Conservation (phyloP, 2,113 vertebrate species). For the Seriola aureovittata region DNA sequence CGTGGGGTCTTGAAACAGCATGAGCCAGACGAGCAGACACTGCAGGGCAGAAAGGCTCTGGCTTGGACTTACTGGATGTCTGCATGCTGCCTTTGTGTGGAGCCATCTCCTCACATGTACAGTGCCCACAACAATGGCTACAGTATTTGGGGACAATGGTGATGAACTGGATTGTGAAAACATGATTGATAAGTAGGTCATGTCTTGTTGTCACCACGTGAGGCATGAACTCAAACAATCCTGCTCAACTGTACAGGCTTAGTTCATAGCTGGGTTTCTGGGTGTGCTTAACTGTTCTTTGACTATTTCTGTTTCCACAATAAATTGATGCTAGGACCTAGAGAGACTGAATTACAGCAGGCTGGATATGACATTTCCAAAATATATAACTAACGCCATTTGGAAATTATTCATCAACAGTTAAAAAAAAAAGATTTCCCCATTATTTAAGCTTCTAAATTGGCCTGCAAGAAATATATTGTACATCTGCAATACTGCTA, state of each 20-base stretch:
- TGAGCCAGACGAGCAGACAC: conserved; percentile 32
- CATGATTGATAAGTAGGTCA: conserved; percentile 84
- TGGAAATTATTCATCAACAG: background rate
- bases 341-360: background rate
- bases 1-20: conserved; percentile 28
- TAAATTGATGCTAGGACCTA: background rate
- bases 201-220: conserved; percentile 79
- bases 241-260: conserved; percentile 47
- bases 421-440: background rate
- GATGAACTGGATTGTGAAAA: conserved; percentile 76
- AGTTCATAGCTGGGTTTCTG: conserved; percentile 38
- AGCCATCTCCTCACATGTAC: conserved; percentile 66
- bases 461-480: background rate
- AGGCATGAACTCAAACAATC: conserved; percentile 77
- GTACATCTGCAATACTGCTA: rapidly evolving
- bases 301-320: conserved; percentile 3
- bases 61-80: conserved; percentile 49
- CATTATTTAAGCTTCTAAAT: background rate
- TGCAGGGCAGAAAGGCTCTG: conserved; percentile 32
- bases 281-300: conserved; percentile 17
- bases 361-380: background rate
- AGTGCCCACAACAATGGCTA: conserved; percentile 75
- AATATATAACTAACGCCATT: background rate
- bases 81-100: conserved; percentile 53
- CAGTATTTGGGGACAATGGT: conserved; percentile 77